These are phyloP conservation scores for Lagodon rhomboides DNA, from an alignment of 2,797 vertebrate genomes.

Conservation along the genomic window DNA sequence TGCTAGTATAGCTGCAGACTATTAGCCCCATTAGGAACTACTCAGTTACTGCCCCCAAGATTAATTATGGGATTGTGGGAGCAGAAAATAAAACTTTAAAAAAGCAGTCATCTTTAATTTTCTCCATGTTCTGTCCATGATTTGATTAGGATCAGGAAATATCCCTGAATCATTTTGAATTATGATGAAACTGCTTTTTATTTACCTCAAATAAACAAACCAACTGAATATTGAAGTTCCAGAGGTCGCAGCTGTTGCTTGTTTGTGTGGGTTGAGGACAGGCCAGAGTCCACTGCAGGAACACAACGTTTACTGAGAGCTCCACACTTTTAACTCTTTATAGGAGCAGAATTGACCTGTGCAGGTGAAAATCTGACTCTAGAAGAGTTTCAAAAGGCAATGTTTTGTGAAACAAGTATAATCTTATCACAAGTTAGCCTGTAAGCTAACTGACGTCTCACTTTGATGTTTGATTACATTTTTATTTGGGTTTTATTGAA, in stretches of 20 bases:
- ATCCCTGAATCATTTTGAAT: neutral
- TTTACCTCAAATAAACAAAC: constrained; percentile 41
- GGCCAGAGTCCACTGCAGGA: constrained; percentile 50
- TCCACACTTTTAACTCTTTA: constrained; percentile 10
- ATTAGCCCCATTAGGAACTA: neutral
- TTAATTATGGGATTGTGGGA: no score
- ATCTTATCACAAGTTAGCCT: neutral
- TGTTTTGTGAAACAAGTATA: neutral
- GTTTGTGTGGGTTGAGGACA: constrained; percentile 30
- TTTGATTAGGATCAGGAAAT: neutral
- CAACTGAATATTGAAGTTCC: neutral
- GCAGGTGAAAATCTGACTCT: neutral
- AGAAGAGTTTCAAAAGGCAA: neutral
- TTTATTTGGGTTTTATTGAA: neutral
- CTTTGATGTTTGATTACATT: accelerated
- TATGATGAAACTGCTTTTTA: constrained; percentile 22
- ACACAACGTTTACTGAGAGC: neutral
- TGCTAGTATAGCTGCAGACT: neutral
- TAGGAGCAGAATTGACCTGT: neutral
- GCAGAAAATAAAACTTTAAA: no score
- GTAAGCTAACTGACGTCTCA: neutral
- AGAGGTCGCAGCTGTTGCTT: constrained; percentile 34
- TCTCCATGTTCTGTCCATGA: neutral
- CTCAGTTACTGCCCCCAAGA: no score
- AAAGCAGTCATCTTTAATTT: no score